These are phyloP conservation scores for Gasterosteus nipponicus DNA, from an alignment of 2,113 vertebrate species.

Conservation along the genomic window DNA sequence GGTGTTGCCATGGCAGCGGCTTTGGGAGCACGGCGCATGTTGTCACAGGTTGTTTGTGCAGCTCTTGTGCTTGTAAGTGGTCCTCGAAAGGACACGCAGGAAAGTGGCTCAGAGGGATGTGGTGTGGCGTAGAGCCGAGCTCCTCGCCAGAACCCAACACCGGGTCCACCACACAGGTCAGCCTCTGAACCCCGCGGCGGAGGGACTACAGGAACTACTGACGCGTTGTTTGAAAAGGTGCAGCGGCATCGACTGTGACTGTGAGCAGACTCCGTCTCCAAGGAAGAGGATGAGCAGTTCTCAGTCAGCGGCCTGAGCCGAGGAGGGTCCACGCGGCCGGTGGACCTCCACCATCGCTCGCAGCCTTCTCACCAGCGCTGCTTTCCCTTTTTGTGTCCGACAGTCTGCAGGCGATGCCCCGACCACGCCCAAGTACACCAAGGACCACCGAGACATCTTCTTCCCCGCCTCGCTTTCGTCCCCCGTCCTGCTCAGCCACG, in stretches of 20 bases:
- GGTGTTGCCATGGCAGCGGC: constrained; percentile 87
- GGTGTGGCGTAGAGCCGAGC: constrained; percentile 31
- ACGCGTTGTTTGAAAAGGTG: constrained; percentile 42
- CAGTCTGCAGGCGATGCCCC: constrained; percentile 88
- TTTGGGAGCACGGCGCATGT: constrained; percentile 81
- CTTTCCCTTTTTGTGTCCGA: constrained; percentile 41
- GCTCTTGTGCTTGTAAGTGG: constrained; percentile 83
- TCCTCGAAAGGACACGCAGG: constrained; percentile 73
- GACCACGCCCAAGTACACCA: constrained; percentile 90
- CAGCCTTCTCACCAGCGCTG: constrained; percentile 11
- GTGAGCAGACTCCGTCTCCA: not conserved
- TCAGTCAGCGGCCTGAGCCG: constrained; percentile 24
- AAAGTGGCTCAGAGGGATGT: constrained; percentile 67
- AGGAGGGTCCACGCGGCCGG: constrained; percentile 14
- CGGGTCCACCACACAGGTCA: constrained; percentile 21
- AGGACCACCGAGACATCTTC: constrained; percentile 91
- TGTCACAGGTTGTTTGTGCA: constrained; percentile 86
- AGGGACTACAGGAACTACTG: constrained; percentile 15
- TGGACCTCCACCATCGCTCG: constrained; percentile 11
- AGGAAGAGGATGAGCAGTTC: constrained; percentile 20
- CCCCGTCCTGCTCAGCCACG: constrained; percentile 67
- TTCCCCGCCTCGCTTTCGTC: constrained; percentile 83
- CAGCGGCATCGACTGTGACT: constrained; percentile 12
- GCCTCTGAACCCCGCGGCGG: constrained; percentile 13
- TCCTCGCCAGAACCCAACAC: constrained; percentile 30